phyloP scores from a whole-genome alignment of 2,888 invertebrate species.

The Erebia palarica region DNA sequence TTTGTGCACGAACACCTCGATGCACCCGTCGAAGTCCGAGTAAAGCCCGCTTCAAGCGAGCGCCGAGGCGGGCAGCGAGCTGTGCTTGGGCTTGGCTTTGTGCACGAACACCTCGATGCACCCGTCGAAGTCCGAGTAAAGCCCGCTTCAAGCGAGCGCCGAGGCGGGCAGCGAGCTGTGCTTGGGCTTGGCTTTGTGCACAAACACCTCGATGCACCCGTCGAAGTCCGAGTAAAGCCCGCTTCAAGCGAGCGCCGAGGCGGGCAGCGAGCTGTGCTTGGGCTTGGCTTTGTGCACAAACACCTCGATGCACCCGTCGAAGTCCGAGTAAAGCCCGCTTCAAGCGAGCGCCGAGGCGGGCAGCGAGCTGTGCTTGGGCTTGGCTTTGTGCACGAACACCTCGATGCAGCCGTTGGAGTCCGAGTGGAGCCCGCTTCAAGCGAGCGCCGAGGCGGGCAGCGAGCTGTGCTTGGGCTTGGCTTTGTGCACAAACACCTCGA shows the following conservation, averaged over 20 bases:
- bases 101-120: constrained; percentile 98
- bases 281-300: constrained; percentile 97
- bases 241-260: constrained; percentile 88
- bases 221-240: constrained; percentile 88
- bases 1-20: constrained; percentile 97
- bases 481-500: constrained; percentile 97
- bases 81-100: constrained; percentile 95
- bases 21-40: constrained; percentile 96
- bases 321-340: constrained; percentile 84
- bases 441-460: constrained; percentile 92
- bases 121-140: constrained; percentile 92
- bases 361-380: constrained; percentile 95
- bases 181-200: constrained; percentile 96
- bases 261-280: constrained; percentile 95
- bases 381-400: constrained; percentile 96
- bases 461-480: constrained; percentile 96
- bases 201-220: constrained; percentile 97
- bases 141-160: constrained; percentile 84
- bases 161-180: constrained; percentile 96
- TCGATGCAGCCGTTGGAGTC: constrained; percentile 98
- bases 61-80: constrained; percentile 94
- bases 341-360: constrained; percentile 93
- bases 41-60: constrained; percentile 75
- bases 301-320: constrained; percentile 97
- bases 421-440: constrained; percentile 71